Evolutionary conservation across 2,113 vertebrate species (phyloP).

Genomic region (Lepus europaeus): DNA sequence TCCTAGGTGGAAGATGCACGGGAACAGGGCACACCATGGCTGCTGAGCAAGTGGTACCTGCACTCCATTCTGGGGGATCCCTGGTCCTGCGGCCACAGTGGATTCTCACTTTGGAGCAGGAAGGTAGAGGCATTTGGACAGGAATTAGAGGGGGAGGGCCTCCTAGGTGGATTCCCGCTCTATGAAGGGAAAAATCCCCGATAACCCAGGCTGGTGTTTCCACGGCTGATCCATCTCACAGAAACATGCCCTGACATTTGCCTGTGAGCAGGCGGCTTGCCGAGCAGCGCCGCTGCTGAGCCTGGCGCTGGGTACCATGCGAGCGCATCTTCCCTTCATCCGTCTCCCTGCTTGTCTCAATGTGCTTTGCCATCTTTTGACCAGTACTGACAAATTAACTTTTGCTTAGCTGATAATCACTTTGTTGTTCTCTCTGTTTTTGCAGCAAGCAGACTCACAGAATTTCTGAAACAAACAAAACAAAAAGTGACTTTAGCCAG

Average conservation of each 20-base stretch:
- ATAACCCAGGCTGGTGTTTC: rapidly evolving
- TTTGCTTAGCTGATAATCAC: background rate
- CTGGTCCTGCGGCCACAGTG: rapidly evolving
- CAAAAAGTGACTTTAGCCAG: background rate
- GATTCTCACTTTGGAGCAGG: background rate
- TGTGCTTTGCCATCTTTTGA: rapidly evolving
- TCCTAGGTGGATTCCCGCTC: background rate
- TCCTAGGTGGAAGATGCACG: background rate
- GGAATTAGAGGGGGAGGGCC: background rate
- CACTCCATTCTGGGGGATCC: background rate
- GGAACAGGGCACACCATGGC: background rate
- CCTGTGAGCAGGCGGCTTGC: slow-evolving; percentile 80
- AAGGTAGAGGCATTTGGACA: background rate
- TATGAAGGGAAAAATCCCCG: background rate
- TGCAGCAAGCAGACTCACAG: background rate
- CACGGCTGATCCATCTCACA: rapidly evolving
- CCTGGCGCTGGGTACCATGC: background rate
- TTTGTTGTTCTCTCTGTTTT: background rate
- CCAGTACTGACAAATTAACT: background rate
- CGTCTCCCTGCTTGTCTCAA: background rate
- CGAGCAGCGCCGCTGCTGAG: slow-evolving; percentile 64
- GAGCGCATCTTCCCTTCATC: background rate
- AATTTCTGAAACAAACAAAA: background rate
- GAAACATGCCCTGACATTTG: background rate
- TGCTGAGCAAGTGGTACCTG: rapidly evolving